Evolutionary conservation across 2,888 invertebrate genomes (phyloP).

Genomic region (Brenthis ino): DNA sequence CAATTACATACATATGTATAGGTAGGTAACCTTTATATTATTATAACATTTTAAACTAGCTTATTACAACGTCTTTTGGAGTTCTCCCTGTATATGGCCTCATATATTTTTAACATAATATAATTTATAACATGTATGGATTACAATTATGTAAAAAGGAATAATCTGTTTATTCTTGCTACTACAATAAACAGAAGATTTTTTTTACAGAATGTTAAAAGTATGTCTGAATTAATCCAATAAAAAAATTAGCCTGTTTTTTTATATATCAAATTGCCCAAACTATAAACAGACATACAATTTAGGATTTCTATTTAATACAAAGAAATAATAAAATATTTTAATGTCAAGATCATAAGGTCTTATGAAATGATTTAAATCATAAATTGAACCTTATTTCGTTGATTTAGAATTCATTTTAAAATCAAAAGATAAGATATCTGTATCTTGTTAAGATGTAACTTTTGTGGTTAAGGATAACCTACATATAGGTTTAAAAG

Average conservation of each 20-base stretch:
- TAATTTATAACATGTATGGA: too few relatives aligned
- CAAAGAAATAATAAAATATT: background rate
- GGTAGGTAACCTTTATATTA: slow-evolving; percentile 21
- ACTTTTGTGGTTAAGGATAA: slow-evolving; percentile 14
- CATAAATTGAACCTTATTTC: background rate
- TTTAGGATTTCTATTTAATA: background rate
- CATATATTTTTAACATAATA: background rate
- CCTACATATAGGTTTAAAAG: background rate
- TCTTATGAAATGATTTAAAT: background rate
- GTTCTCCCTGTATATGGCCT: background rate
- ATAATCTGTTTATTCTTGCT: too few relatives aligned
- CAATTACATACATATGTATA: slow-evolving; percentile 13
- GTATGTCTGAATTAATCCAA: too few relatives aligned
- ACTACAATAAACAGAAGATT: too few relatives aligned
- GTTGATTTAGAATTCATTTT: slow-evolving; percentile 1
- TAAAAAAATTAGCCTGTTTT: too few relatives aligned
- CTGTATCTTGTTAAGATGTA: slow-evolving; percentile 3
- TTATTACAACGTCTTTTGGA: slow-evolving; percentile 7
- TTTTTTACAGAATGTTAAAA: too few relatives aligned
- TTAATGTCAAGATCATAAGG: background rate
- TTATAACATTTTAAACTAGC: slow-evolving; percentile 20
- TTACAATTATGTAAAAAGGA: too few relatives aligned
- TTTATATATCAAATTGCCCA: too few relatives aligned
- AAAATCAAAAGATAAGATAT: background rate
- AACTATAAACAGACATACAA: too few relatives aligned